phyloP scores from a whole-genome alignment of 2,113 vertebrate genomes.

The Lutjanus erythropterus region DNA sequence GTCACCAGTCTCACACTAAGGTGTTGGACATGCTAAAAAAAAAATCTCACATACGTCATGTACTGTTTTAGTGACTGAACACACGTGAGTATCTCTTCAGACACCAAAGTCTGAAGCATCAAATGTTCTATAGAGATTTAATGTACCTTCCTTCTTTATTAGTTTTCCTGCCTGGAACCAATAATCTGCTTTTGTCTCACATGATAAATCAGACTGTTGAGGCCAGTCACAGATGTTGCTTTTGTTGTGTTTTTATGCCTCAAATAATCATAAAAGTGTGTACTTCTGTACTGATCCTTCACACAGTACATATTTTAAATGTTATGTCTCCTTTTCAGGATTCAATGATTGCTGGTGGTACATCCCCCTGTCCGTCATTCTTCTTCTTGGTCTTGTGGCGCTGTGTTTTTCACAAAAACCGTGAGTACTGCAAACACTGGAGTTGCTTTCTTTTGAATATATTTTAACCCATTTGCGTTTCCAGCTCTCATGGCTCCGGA shows the following conservation, averaged over 20 bases:
- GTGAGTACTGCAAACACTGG: constrained; percentile 53
- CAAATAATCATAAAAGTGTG: not conserved
- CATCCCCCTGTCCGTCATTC: fast-evolving
- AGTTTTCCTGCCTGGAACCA: not conserved
- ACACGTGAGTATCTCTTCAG: too few relatives aligned
- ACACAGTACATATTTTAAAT: not conserved
- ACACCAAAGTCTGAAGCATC: too few relatives aligned
- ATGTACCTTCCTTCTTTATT: too few relatives aligned
- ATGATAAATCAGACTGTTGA: not conserved
- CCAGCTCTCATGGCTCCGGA: too few relatives aligned
- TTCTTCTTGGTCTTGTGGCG: not conserved
- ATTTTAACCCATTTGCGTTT: too few relatives aligned
- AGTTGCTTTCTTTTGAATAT: not conserved
- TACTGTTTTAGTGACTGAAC: too few relatives aligned
- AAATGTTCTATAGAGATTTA: too few relatives aligned
- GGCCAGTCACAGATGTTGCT: not conserved
- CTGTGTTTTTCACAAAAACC: constrained; percentile 40
- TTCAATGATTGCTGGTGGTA: not conserved
- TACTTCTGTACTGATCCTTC: not conserved
- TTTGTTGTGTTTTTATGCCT: not conserved
- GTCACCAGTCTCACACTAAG: too few relatives aligned
- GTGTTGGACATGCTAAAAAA: too few relatives aligned
- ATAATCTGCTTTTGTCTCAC: not conserved
- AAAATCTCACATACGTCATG: too few relatives aligned
- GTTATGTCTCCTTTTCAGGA: constrained; percentile 3